Evolutionary conservation across 2,888 invertebrate species (phyloP).

Genomic region (Reticulitermes lucifugus): DNA sequence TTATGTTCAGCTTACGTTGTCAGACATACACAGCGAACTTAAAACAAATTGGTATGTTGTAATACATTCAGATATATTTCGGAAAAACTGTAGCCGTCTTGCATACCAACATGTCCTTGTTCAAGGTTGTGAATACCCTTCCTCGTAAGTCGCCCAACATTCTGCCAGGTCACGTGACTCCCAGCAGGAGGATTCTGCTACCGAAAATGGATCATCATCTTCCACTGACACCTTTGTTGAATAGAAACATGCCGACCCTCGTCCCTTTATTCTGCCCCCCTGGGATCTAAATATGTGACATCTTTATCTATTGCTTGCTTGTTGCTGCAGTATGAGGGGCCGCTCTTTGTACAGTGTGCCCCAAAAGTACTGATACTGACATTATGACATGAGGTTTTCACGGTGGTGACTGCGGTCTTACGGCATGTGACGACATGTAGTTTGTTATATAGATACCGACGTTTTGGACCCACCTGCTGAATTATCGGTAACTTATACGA

Average conservation of each 20-base stretch:
- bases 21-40: too few species aligned
- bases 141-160: neutral
- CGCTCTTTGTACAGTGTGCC: neutral
- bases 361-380: neutral
- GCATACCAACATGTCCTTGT: neutral
- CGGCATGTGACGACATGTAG: too few species aligned
- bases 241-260: conserved; percentile 41
- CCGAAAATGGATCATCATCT: conserved; percentile 47
- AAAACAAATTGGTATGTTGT: too few species aligned
- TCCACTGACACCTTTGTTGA: conserved; percentile 50
- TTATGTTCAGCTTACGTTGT: too few species aligned
- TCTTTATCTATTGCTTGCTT: conserved; percentile 17
- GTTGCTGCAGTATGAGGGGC: neutral
- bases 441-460: too few species aligned
- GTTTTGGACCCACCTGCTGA: too few species aligned
- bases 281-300: conserved; percentile 7
- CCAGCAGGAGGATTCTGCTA: conserved; percentile 9
- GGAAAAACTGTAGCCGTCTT: too few species aligned
- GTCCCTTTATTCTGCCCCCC: neutral
- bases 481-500: too few species aligned
- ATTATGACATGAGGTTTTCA: too few species aligned
- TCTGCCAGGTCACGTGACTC: conserved; percentile 4
- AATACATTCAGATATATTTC: too few species aligned
- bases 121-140: too few species aligned
- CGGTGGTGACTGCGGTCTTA: too few species aligned